Percentiles rank a stretch among this genome's conserved stretches.
These are phyloP conservation scores for Synergus laeviventris DNA, from an alignment of 2,888 invertebrate species.

Conservation along the genomic window DNA sequence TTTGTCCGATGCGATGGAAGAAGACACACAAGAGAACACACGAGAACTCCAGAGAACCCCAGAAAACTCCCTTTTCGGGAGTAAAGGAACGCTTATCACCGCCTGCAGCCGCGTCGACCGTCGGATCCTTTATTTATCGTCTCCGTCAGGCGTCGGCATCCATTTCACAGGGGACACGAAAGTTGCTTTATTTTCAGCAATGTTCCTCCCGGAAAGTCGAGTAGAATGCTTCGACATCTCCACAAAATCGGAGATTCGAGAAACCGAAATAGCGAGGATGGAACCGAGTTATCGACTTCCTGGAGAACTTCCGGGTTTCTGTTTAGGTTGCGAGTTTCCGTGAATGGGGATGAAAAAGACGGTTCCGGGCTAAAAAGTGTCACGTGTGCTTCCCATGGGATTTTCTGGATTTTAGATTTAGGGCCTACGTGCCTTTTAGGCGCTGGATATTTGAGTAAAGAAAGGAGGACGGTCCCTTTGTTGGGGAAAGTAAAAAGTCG, in stretches of 20 bases:
- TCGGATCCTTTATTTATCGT: slow-evolving; percentile 75
- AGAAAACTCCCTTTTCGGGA: slow-evolving; percentile 42
- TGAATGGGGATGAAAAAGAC: slow-evolving; percentile 4
- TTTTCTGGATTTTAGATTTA: slow-evolving; percentile 20
- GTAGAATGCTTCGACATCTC: slow-evolving; percentile 45
- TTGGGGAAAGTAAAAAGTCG: neutral
- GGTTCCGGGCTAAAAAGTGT: slow-evolving; percentile 8
- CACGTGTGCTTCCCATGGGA: neutral
- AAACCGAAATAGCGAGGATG: slow-evolving; percentile 35
- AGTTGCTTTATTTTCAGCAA: slow-evolving; percentile 63
- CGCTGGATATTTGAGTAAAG: neutral
- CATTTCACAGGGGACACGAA: slow-evolving; percentile 62
- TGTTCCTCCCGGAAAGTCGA: slow-evolving; percentile 53
- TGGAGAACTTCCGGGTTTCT: slow-evolving; percentile 36
- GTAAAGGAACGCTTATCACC: slow-evolving; percentile 72
- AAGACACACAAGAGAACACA: slow-evolving; percentile 43
- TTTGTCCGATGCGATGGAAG: slow-evolving; percentile 46
- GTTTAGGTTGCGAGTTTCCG: neutral
- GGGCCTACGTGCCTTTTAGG: slow-evolving; percentile 5
- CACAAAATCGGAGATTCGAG: slow-evolving; percentile 23
- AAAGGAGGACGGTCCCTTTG: neutral
- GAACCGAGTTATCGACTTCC: slow-evolving; percentile 27
- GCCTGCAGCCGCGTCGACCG: slow-evolving; percentile 72
- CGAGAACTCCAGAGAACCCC: no score
- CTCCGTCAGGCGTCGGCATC: slow-evolving; percentile 66